Conservation (phyloP, 92 coral and sea anemone species). For the Actinernus sp. region DNA sequence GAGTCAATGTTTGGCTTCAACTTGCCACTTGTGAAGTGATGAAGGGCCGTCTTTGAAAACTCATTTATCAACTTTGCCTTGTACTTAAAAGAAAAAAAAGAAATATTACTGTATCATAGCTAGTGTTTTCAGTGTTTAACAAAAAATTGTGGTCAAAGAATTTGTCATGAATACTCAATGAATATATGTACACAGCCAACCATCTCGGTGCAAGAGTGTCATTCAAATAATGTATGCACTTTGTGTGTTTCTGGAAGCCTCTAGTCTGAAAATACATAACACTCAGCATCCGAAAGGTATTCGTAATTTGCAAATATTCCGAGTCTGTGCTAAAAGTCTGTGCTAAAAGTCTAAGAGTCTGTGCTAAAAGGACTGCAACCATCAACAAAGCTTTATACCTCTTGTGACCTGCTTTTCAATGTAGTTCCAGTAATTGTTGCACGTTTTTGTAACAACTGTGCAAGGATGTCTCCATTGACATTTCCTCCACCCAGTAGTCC, state of each 20-base stretch:
- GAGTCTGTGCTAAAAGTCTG: too few species aligned
- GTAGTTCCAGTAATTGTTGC: constrained; percentile 85
- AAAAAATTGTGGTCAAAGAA: too few species aligned
- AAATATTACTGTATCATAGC: too few species aligned
- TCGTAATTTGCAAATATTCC: not conserved
- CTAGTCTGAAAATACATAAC: too few species aligned
- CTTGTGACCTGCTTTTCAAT: constrained; percentile 77
- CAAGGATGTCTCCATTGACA: constrained; percentile 72
- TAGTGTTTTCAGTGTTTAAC: too few species aligned
- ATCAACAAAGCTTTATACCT: too few species aligned
- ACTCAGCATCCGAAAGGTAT: not conserved
- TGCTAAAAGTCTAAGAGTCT: too few species aligned
- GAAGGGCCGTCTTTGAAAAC: constrained; percentile 64
- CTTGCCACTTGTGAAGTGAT: constrained; percentile 71
- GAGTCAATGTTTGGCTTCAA: constrained; percentile 76
- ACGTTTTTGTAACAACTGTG: constrained; percentile 63
- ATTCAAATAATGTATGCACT: too few species aligned
- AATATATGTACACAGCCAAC: too few species aligned
- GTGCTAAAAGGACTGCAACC: constrained; percentile 6
- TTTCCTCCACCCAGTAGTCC: constrained; percentile 86
- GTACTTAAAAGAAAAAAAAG: constrained; percentile 64
- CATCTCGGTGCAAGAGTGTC: too few species aligned
- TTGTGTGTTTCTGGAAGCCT: too few species aligned
- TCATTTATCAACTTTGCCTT: constrained; percentile 72
- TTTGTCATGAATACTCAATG: too few species aligned